Conservation (phyloP, 2,113 vertebrate genomes). For the Sturnus vulgaris region DNA sequence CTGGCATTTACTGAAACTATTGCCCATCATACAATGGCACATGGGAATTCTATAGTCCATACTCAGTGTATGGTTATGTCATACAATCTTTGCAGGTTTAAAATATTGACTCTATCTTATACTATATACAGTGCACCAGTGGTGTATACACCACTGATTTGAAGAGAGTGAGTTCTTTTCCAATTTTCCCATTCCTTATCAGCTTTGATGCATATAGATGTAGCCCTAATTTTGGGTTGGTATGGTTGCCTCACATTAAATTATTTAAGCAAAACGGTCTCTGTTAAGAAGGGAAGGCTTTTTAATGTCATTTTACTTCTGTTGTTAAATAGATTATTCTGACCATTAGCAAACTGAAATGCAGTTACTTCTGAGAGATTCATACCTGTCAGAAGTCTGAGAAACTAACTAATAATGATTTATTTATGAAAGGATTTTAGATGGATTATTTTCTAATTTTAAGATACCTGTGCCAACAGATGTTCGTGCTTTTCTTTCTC, state of each 20-base stretch:
- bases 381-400: constrained; percentile 18
- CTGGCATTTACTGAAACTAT: constrained; percentile 54
- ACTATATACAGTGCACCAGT: constrained; percentile 63
- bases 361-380: constrained; percentile 29
- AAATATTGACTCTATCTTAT: constrained; percentile 55
- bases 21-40: constrained; percentile 66
- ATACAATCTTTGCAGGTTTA: constrained; percentile 57
- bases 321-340: background rate
- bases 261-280: background rate
- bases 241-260: background rate
- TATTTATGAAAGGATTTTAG: constrained; percentile 13
- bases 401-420: constrained; percentile 21
- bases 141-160: constrained; percentile 44
- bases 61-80: constrained; percentile 45
- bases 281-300: background rate
- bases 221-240: constrained; percentile 5
- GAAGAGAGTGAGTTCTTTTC: constrained; percentile 15
- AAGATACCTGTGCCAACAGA: constrained; percentile 26
- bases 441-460: background rate
- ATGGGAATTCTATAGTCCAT: constrained; percentile 52
- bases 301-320: background rate
- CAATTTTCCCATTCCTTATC: constrained; percentile 2
- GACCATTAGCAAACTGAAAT: background rate
- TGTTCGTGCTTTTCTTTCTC: constrained; percentile 1
- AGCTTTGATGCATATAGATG: background rate